Evolutionary conservation across 2,113 vertebrate species (phyloP).

Genomic region (Syngnathoides biaculeatus): DNA sequence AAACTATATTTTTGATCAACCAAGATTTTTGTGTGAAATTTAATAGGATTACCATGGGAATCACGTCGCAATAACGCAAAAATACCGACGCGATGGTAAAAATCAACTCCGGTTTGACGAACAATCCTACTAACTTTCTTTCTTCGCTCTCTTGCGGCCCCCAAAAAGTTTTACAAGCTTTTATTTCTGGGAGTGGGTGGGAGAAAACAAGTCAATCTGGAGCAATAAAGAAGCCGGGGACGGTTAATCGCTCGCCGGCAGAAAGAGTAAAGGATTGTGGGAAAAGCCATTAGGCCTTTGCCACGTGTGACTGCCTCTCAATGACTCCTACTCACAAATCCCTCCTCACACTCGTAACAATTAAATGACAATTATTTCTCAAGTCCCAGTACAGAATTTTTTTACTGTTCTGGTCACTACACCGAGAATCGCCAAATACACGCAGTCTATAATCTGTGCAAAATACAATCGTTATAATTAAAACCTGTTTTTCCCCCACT

Average conservation of each 20-base stretch:
- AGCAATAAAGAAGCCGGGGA: conserved; percentile 28
- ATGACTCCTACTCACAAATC: conserved; percentile 41
- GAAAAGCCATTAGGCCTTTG: conserved; percentile 60
- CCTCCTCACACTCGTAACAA: conserved; percentile 10
- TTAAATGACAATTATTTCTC: conserved; percentile 19
- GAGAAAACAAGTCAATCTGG: neutral
- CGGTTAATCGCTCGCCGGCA: conserved; percentile 40
- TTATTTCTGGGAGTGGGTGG: neutral
- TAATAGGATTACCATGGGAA: too few relatives aligned
- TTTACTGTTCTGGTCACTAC: neutral
- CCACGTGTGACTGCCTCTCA: conserved; percentile 64
- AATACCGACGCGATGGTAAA: too few relatives aligned
- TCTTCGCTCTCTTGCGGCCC: neutral
- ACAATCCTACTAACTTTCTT: neutral
- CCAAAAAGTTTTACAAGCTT: neutral
- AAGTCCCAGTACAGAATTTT: neutral
- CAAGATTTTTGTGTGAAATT: too few relatives aligned
- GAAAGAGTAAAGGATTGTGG: conserved; percentile 33
- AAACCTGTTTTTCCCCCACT: too few relatives aligned
- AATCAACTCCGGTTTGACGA: too few relatives aligned
- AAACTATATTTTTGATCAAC: too few relatives aligned
- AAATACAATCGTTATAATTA: too few relatives aligned
- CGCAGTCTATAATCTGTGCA: neutral
- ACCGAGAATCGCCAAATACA: neutral
- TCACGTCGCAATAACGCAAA: too few relatives aligned